Percentiles rank a stretch among this genome's conserved stretches.
Evolutionary conservation across 1,140 invertebrate genomes (phyloP).

Genomic region (Drosophila nikananu): DNA sequence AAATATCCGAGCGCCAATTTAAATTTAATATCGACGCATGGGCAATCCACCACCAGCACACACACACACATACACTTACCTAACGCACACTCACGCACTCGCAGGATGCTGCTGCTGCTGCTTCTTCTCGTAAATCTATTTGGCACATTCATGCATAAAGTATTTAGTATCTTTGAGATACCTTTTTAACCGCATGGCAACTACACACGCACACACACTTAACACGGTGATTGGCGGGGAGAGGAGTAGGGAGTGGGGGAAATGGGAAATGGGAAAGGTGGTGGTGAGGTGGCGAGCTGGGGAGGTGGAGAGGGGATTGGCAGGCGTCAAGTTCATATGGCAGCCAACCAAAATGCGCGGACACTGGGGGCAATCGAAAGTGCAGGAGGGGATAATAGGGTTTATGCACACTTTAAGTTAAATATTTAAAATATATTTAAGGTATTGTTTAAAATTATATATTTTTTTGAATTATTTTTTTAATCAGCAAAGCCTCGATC

Average conservation of each 20-base stretch:
- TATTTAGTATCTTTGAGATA: conserved; percentile 84
- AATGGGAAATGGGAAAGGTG: not conserved
- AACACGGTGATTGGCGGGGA: not conserved
- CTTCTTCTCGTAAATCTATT: conserved; percentile 77
- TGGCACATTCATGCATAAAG: conserved; percentile 84
- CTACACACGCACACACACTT: conserved; percentile 63
- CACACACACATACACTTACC: conserved; percentile 22
- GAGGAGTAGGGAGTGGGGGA: not conserved
- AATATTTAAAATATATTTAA: not conserved
- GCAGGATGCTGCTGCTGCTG: conserved; percentile 24
- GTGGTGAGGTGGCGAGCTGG: not conserved
- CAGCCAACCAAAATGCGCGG: conserved; percentile 80
- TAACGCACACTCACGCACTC: conserved; percentile 24
- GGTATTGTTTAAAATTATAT: not conserved
- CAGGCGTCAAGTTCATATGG: conserved; percentile 68
- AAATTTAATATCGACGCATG: conserved; percentile 83
- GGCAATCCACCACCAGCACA: conserved; percentile 54
- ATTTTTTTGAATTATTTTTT: not conserved
- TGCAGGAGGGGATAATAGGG: not conserved
- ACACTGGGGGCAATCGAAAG: conserved; percentile 44
- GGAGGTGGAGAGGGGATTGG: conserved; percentile 20
- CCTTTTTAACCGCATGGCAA: conserved; percentile 81
- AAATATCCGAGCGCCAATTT: conserved; percentile 81
- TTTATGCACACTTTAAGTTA: not conserved
- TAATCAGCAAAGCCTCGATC: not conserved